Evolutionary conservation across 2,113 vertebrate species (phyloP).

Genomic region (Takifugu flavidus): DNA sequence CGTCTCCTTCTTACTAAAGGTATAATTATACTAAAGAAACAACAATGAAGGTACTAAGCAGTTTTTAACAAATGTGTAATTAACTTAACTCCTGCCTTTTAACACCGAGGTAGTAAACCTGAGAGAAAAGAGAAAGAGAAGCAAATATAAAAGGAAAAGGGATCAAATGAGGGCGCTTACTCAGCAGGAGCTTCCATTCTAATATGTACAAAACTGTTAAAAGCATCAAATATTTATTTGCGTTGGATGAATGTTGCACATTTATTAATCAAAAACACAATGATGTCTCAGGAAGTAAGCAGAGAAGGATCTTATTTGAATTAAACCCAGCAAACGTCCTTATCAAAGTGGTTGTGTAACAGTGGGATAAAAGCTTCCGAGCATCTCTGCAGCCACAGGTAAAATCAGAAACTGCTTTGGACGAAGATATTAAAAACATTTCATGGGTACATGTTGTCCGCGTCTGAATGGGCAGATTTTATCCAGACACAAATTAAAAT

Average conservation of each 20-base stretch:
- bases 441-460: conserved; percentile 37
- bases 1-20: no score
- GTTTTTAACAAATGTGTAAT: conserved; percentile 10
- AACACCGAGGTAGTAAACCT: conserved; percentile 67
- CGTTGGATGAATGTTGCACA: conserved; percentile 50
- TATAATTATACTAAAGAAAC: no score
- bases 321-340: conserved; percentile 5
- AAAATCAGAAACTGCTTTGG: conserved; percentile 36
- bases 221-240: conserved; percentile 53
- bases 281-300: conserved; percentile 34
- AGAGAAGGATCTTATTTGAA: conserved; percentile 16
- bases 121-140: conserved; percentile 18
- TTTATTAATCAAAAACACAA: conserved; percentile 70
- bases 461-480: conserved; percentile 36
- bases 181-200: conserved; percentile 22
- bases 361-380: conserved; percentile 49
- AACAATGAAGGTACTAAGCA: conserved; percentile 6
- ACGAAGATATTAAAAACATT: conserved; percentile 39
- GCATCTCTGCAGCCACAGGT: conserved; percentile 36
- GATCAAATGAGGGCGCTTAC: conserved; percentile 2
- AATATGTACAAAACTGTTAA: conserved; percentile 37
- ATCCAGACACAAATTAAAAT: conserved; percentile 47
- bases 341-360: conserved; percentile 25
- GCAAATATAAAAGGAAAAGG: neutral
- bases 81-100: conserved; percentile 34